Percentiles rank a stretch among this genome's conserved stretches.
Evolutionary conservation across 2,113 vertebrate genomes (phyloP).

Genomic region (Leuciscus idus): DNA sequence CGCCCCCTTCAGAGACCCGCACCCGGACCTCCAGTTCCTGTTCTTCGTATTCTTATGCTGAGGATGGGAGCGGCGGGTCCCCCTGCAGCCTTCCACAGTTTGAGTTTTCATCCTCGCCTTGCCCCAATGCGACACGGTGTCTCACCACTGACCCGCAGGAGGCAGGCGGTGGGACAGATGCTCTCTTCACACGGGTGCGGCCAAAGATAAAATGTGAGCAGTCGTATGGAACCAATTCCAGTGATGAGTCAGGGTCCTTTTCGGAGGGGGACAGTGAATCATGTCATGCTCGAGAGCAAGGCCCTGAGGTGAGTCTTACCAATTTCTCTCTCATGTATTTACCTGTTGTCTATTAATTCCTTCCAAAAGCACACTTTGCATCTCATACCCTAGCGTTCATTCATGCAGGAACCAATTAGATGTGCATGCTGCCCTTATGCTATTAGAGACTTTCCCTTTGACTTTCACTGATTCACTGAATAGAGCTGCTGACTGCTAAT

Average conservation of each 20-base stretch:
- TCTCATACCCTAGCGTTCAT: neutral
- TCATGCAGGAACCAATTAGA: constrained; percentile 19
- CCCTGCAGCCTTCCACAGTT: constrained; percentile 97
- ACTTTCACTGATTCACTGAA: constrained; percentile 18
- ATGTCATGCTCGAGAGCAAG: constrained; percentile 92
- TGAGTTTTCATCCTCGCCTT: constrained; percentile 97
- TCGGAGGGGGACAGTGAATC: constrained; percentile 99
- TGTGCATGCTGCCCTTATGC: neutral
- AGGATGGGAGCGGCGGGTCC: constrained; percentile 94
- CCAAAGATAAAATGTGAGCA: constrained; percentile 99
- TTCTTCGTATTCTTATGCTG: constrained; percentile 96
- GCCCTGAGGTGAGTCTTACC: constrained; percentile 87
- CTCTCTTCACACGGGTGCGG: constrained; percentile 86
- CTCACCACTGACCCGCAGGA: constrained; percentile 90
- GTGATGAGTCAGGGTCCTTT: constrained; percentile 97
- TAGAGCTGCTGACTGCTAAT: constrained; percentile 27
- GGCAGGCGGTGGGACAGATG: constrained; percentile 82
- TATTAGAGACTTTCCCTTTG: constrained; percentile 10
- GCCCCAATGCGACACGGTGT: constrained; percentile 91
- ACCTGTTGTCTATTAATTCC: neutral
- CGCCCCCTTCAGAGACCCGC: constrained; percentile 93
- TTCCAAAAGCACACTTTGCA: neutral
- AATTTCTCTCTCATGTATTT: constrained; percentile 32
- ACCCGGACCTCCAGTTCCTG: constrained; percentile 98
- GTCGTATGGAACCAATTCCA: constrained; percentile 98